Base-by-base conservation (phyloP, 2,888 invertebrate genomes). In the Punctoribates punctum region DNA sequence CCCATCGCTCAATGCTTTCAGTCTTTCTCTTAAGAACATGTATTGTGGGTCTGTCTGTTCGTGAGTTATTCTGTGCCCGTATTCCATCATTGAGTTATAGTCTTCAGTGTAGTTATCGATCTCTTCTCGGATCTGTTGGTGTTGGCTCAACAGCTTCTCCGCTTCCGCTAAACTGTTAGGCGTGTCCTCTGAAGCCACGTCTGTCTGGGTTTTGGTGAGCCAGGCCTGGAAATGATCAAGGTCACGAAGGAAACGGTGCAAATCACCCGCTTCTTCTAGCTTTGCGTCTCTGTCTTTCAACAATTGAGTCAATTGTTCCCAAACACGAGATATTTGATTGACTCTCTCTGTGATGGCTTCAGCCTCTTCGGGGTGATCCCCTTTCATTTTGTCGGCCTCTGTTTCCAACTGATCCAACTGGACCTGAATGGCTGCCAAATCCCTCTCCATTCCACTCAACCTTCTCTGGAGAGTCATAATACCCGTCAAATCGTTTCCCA, bases 141-240 rank as follows among this genome's bases (percentile, higher is more conserved):
- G 99, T 85, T 99, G 96, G 72, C 93, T 94, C 70, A 99, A 87
- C 23, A 99, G 87, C 83, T 95, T 94, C 85, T 99, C 99, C 15
- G 99, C 99, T 83, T 99, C 99, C 9, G 95, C 90, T 82, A 97
- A 86, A 78, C 92, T 93, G 17, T 91, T 91, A 20, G 96, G 96
- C 48, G 92, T 94, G 83, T 97, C 97, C 85, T 97, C 96, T 4
- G 94, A 95, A 70, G 97, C 96, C 77, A 97, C 96, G 83, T 97
- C 96, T n/a, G 96, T 97, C 87, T 99, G 98, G 0, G 98, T 98
- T 86, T 96, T 95, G 76, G 96, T 95, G 81, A 99, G 88, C 98
- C 98, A 99, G 0, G 94, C 90, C 86, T 97, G 96, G 94, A 99
- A 99, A 86, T 99, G 98, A 85, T 99, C 99, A 82, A 99, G 89